Evolutionary conservation across 2,797 vertebrate genomes (phyloP).

Genomic region (Acanthurus lineatus): DNA sequence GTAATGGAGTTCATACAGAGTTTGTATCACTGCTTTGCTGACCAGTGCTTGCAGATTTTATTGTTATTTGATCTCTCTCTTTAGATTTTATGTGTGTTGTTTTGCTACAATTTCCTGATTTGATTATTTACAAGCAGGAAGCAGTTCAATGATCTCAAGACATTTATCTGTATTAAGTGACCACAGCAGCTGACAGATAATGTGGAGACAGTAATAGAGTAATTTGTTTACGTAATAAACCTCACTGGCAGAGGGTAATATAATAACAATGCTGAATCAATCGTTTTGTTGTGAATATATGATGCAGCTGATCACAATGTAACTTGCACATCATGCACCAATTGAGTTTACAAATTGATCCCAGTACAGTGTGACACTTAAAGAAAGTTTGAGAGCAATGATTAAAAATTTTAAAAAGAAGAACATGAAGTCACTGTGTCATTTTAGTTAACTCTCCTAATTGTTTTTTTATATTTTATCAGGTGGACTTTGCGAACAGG

Average conservation of each 20-base stretch:
- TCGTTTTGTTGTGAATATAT: not conserved
- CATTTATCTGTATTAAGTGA: conserved; percentile 70
- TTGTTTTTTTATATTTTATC: not conserved
- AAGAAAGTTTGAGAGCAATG: not conserved
- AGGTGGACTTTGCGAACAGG: conserved; percentile 99
- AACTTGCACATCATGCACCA: not conserved
- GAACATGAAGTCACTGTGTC: not conserved
- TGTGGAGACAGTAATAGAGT: conserved; percentile 60
- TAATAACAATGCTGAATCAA: not conserved
- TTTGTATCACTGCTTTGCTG: not conserved
- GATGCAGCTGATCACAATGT: not conserved
- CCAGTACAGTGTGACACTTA: not conserved
- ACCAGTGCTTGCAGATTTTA: conserved; percentile 10
- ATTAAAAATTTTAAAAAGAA: not conserved
- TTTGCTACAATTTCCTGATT: conserved; percentile 58
- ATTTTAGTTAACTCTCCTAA: not conserved
- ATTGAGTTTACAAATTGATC: not conserved
- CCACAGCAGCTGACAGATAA: conserved; percentile 56
- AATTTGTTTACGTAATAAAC: conserved; percentile 63
- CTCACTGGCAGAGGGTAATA: conserved; percentile 24
- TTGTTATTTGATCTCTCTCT: conserved; percentile 25
- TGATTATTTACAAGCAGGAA: conserved; percentile 70
- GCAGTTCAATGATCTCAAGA: conserved; percentile 31
- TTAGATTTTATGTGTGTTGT: conserved; percentile 30
- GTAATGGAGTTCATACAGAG: not conserved